Conservation (phyloP, 53 echinoderm and acorn worm species). For the Echinarachnius parma region DNA sequence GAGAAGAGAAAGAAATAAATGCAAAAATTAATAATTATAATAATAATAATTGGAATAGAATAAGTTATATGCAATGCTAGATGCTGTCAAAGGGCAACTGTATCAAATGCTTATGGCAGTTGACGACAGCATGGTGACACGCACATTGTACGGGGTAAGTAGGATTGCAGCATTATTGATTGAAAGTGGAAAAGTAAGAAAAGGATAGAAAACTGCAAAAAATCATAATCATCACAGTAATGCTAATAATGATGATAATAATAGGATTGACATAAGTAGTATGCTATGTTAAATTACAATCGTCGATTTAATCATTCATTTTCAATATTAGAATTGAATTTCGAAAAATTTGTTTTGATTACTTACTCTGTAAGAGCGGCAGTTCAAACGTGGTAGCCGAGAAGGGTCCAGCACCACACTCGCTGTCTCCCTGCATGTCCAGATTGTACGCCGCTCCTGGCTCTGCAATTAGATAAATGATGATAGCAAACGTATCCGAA, state of each 20-base stretch:
- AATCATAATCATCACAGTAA: too few relatives aligned
- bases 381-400: slow-evolving; percentile 38
- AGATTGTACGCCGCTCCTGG: slow-evolving; percentile 36
- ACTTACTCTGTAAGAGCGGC: slow-evolving; percentile 48
- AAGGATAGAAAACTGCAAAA: too few relatives aligned
- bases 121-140: slow-evolving; percentile 34
- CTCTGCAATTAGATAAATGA: slow-evolving; percentile 1
- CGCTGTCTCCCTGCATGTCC: slow-evolving; percentile 43
- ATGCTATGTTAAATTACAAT: slow-evolving; percentile 18
- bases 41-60: too few relatives aligned
- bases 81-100: slow-evolving; percentile 27
- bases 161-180: neutral
- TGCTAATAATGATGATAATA: too few relatives aligned
- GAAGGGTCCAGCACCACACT: slow-evolving; percentile 55
- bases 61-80: slow-evolving; percentile 25
- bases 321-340: too few relatives aligned
- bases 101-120: slow-evolving; percentile 53
- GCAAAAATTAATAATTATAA: too few relatives aligned
- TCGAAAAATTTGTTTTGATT: neutral
- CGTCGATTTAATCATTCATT: too few relatives aligned
- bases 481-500: neutral
- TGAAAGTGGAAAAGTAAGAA: too few relatives aligned
- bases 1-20: too few relatives aligned
- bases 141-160: slow-evolving; percentile 54
- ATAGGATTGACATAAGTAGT: slow-evolving; percentile 20